Conservation (phyloP, 1,140 invertebrate genomes). For the Melitaea cinxia region DNA sequence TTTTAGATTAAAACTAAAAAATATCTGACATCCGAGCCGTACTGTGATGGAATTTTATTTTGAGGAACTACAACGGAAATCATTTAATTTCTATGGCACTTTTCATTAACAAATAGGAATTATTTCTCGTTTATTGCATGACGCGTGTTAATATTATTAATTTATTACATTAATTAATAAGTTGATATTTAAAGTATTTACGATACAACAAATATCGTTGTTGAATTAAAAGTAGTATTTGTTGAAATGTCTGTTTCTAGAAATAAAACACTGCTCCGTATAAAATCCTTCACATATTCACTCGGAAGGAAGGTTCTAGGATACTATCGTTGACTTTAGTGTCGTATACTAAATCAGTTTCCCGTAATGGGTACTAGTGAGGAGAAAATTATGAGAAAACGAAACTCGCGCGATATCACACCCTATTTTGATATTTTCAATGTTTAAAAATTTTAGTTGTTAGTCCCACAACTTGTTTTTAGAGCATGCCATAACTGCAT, state of each 20-base stretch:
- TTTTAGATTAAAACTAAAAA: no score
- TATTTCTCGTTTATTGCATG: slow-evolving; percentile 20
- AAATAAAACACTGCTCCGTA: not conserved
- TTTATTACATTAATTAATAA: not conserved
- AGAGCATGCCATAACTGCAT: no score
- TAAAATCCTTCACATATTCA: slow-evolving; percentile 7
- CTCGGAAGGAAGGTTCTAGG: not conserved
- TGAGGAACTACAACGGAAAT: no score
- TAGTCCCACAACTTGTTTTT: no score
- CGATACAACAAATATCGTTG: not conserved
- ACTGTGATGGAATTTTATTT: no score
- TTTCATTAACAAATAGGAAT: slow-evolving; percentile 19
- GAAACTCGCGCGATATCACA: not conserved
- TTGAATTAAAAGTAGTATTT: not conserved
- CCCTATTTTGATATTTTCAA: no score
- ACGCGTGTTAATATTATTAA: slow-evolving; percentile 13
- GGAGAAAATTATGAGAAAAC: not conserved
- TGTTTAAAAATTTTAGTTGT: no score
- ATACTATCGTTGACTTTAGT: slow-evolving; percentile 4
- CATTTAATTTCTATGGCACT: slow-evolving; percentile 16
- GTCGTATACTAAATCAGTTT: slow-evolving; percentile 20
- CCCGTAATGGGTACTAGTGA: slow-evolving; percentile 12
- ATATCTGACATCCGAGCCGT: no score
- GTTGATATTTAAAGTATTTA: slow-evolving; percentile 8
- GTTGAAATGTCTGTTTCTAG: not conserved